A percentile compares a stretch with the other conserved stretches of the same genome.
Conservation (phyloP, 53 echinoderm and acorn worm genomes). For the Apostichopus leukothele region DNA sequence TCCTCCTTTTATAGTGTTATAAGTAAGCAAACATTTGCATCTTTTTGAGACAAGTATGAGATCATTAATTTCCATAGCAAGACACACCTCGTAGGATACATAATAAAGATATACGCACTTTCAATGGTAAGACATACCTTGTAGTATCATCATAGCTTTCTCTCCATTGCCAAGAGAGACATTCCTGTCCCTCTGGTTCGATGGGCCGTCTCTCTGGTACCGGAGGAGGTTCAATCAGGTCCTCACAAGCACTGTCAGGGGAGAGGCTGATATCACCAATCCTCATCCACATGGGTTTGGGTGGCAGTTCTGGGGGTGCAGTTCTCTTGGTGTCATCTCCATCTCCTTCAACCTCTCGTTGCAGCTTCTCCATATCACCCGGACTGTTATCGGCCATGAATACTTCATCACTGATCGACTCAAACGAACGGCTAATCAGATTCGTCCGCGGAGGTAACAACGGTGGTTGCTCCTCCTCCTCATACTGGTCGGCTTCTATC, state of each 20-base stretch:
- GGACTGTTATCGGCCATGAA: conserved; percentile 17
- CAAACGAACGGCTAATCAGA: neutral
- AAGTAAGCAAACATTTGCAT: no score
- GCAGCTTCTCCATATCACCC: neutral
- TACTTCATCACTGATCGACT: conserved; percentile 32
- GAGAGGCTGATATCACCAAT: conserved; percentile 17
- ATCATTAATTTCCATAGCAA: no score
- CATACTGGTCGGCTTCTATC: neutral
- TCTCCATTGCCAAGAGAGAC: conserved; percentile 37
- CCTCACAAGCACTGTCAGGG: conserved; percentile 12
- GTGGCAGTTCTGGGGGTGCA: conserved; percentile 29
- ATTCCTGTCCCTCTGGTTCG: conserved; percentile 38
- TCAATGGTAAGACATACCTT: conserved; percentile 1
- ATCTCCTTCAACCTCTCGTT: neutral
- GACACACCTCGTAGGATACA: no score
- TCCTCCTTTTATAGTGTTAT: no score
- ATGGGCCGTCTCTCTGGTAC: conserved; percentile 41
- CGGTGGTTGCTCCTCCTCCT: neutral
- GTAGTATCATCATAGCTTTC: conserved; percentile 12
- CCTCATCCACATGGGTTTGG: conserved; percentile 45
- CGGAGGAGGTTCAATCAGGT: conserved; percentile 18
- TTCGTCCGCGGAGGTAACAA: neutral
- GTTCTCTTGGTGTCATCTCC: neutral
- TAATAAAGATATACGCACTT: no score
- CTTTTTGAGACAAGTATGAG: no score